phyloP scores from a whole-genome alignment of 2,888 invertebrate genomes.

The Labia minor region DNA sequence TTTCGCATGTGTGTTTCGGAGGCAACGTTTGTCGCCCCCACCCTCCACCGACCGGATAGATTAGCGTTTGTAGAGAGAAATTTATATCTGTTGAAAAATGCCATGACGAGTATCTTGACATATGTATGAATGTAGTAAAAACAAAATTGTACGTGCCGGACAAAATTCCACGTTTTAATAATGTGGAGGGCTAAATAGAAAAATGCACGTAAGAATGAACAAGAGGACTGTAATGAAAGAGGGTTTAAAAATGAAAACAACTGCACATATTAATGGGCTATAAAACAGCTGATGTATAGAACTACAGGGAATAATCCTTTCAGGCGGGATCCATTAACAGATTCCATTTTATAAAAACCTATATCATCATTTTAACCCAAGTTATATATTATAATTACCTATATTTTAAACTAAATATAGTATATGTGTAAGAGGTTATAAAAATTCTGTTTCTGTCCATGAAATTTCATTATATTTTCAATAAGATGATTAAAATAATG shows the following conservation, averaged over 20 bases:
- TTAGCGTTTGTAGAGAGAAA: not conserved
- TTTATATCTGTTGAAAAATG: not conserved
- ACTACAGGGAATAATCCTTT: too few relatives aligned
- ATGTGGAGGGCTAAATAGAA: not conserved
- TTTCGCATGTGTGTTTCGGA: not conserved
- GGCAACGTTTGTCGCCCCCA: not conserved
- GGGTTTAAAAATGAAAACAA: not conserved
- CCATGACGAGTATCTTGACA: conserved; percentile 1
- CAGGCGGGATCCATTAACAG: too few relatives aligned
- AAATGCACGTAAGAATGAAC: not conserved
- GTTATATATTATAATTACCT: too few relatives aligned
- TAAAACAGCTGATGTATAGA: not conserved
- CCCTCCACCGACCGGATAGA: not conserved
- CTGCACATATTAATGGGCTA: not conserved
- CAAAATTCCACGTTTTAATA: not conserved
- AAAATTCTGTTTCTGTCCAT: too few relatives aligned
- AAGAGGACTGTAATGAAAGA: not conserved
- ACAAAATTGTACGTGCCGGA: not conserved
- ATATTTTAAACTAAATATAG: too few relatives aligned
- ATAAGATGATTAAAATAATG: too few relatives aligned
- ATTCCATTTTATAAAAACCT: too few relatives aligned
- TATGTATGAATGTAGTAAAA: not conserved
- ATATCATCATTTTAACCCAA: too few relatives aligned
- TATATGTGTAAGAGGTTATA: too few relatives aligned
- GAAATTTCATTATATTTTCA: too few relatives aligned